Evolutionary conservation across 1,140 invertebrate species (phyloP).

Genomic region (Penaeus chinensis): DNA sequence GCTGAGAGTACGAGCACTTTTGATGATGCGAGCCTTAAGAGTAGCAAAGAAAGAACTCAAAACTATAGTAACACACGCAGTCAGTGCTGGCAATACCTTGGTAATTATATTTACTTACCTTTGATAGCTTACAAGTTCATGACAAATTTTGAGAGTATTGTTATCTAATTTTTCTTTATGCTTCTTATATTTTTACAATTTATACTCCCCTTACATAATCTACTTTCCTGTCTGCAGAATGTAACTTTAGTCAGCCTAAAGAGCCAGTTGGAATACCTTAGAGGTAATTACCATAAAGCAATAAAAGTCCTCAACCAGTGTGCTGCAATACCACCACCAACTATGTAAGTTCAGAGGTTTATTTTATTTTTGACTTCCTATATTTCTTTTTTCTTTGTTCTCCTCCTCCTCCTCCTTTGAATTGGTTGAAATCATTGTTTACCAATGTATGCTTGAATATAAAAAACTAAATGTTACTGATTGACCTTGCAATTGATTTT

Average conservation of each 20-base stretch:
- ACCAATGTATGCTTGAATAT: no score
- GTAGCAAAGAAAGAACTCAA: conserved; percentile 66
- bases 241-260: conserved; percentile 76
- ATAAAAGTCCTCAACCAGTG: conserved; percentile 74
- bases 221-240: conserved; percentile 70
- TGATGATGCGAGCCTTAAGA: conserved; percentile 72
- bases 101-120: conserved; percentile 38
- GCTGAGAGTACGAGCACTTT: conserved; percentile 73
- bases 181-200: background rate
- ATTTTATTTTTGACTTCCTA: background rate
- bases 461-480: no score
- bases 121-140: background rate
- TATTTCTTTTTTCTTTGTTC: background rate
- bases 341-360: conserved; percentile 22
- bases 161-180: no score
- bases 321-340: conserved; percentile 56
- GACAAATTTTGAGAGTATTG: no score
- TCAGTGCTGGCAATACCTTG: conserved; percentile 59
- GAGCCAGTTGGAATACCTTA: conserved; percentile 78
- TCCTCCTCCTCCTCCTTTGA: background rate
- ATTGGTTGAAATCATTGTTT: background rate
- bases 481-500: no score
- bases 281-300: conserved; percentile 77
- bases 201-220: background rate
- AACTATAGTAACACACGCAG: conserved; percentile 64